Percentiles rank a stretch among this genome's conserved stretches.
phyloP scores from a whole-genome alignment of 2,797 vertebrate species.

The Girardinus metallicus region DNA sequence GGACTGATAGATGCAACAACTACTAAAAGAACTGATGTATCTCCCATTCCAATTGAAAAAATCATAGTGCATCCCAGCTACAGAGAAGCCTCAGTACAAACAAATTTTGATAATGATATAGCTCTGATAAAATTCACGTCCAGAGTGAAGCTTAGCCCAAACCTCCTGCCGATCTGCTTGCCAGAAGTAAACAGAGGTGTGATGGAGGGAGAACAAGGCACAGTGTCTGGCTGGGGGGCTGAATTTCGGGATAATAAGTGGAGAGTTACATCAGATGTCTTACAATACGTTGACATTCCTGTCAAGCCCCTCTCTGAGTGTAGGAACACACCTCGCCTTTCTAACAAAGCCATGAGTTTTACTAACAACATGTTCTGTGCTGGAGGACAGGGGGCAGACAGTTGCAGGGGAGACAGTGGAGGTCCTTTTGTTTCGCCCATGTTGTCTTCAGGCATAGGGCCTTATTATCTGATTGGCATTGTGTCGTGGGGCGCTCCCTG shows the following conservation, averaged over 20 bases:
- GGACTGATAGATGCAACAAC: constrained; percentile 41
- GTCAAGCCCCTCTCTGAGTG: constrained; percentile 33
- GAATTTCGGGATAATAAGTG: fast-evolving
- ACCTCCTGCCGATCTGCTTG: constrained; percentile 87
- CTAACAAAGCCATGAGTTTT: constrained; percentile 27
- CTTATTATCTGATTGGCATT: constrained; percentile 81
- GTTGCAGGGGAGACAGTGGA: constrained; percentile 88
- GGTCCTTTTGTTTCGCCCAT: constrained; percentile 81
- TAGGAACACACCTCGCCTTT: constrained; percentile 15
- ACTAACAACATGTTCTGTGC: constrained; percentile 95
- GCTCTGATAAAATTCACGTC: constrained; percentile 84
- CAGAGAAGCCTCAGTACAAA: fast-evolving
- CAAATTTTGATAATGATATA: constrained; percentile 87
- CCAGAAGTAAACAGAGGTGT: constrained; percentile 67
- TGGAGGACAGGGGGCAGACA: constrained; percentile 80
- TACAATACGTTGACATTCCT: constrained; percentile 73
- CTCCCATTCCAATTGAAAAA: constrained; percentile 61
- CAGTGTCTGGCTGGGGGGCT: constrained; percentile 85
- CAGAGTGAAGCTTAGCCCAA: constrained; percentile 79
- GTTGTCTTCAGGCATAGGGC: constrained; percentile 40
- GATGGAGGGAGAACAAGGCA: constrained; percentile 62
- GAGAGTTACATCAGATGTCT: fast-evolving
- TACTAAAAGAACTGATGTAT: fast-evolving
- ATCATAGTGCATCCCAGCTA: constrained; percentile 85
- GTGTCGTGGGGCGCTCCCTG: constrained; percentile 91